Evolutionary conservation across 2,113 vertebrate genomes (phyloP).

Genomic region (Pagrus major): DNA sequence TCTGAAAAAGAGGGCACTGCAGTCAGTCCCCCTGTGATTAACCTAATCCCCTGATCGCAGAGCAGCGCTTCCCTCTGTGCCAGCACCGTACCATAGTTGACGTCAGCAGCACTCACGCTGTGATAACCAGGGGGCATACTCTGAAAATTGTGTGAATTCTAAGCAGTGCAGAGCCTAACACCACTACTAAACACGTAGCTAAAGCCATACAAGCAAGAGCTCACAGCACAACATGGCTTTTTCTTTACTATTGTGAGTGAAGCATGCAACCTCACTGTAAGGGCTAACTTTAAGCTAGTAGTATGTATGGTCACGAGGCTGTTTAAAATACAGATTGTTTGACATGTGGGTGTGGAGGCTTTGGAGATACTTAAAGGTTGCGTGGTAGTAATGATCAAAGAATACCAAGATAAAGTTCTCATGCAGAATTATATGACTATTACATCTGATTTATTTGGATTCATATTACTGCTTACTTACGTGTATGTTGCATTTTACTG

Average conservation of each 20-base stretch:
- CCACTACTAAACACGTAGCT: not conserved
- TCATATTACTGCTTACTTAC: not conserved
- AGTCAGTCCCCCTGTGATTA: conserved; percentile 64
- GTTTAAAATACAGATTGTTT: not conserved
- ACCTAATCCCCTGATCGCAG: conserved; percentile 66
- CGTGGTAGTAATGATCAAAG: not conserved
- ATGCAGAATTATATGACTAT: too few species aligned
- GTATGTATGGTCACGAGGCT: not conserved
- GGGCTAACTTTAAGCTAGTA: not conserved
- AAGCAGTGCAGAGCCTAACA: conserved; percentile 1
- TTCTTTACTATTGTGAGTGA: not conserved
- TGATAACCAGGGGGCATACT: conserved; percentile 36
- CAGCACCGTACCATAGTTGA: conserved; percentile 44
- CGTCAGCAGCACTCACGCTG: conserved; percentile 43
- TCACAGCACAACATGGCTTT: not conserved
- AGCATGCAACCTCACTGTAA: not conserved
- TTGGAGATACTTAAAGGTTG: not conserved
- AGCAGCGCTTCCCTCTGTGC: conserved; percentile 45
- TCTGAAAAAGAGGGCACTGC: conserved; percentile 66
- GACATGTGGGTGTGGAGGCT: not conserved
- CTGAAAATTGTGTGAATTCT: conserved; percentile 26
- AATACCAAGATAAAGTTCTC: too few species aligned
- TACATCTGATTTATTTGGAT: not conserved
- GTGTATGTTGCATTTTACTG: not conserved
- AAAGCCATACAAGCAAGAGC: not conserved